Evolutionary conservation across 1,140 invertebrate species (phyloP).

Genomic region (Helicoverpa zea): DNA sequence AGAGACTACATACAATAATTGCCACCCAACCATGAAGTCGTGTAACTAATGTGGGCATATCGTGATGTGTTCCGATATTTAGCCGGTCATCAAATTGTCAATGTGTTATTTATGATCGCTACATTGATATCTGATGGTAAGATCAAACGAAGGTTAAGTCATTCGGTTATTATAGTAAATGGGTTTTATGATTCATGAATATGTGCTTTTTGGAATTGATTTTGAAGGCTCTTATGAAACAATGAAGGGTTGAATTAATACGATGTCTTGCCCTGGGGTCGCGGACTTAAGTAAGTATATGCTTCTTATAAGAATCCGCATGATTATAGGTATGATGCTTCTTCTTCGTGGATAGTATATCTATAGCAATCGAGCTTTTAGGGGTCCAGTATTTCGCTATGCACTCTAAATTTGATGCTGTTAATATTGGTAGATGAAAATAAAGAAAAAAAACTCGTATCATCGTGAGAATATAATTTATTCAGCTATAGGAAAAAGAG

Average conservation of each 20-base stretch:
- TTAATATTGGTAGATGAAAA: too few relatives aligned
- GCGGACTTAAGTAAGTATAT: too few relatives aligned
- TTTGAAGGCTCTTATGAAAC: not conserved
- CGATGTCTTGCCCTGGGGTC: not conserved
- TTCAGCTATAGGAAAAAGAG: too few relatives aligned
- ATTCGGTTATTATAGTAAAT: not conserved
- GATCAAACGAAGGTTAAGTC: slow-evolving; percentile 20
- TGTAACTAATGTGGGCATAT: not conserved
- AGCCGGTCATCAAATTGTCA: slow-evolving; percentile 36
- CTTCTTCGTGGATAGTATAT: too few relatives aligned
- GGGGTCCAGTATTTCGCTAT: too few relatives aligned
- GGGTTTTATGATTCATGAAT: not conserved
- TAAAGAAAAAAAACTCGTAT: too few relatives aligned
- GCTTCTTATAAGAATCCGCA: too few relatives aligned
- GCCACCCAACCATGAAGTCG: not conserved
- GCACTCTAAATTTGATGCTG: too few relatives aligned
- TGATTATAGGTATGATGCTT: too few relatives aligned
- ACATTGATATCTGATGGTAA: not conserved
- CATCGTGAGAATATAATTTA: too few relatives aligned
- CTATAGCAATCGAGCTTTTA: not conserved
- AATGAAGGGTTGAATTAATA: not conserved
- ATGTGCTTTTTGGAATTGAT: not conserved
- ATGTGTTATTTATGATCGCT: slow-evolving; percentile 20
- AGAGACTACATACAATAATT: not conserved
- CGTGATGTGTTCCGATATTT: not conserved